These are phyloP conservation scores for Chloropsis cyanopogon DNA, from an alignment of 2,113 vertebrate genomes.

Conservation along the genomic window DNA sequence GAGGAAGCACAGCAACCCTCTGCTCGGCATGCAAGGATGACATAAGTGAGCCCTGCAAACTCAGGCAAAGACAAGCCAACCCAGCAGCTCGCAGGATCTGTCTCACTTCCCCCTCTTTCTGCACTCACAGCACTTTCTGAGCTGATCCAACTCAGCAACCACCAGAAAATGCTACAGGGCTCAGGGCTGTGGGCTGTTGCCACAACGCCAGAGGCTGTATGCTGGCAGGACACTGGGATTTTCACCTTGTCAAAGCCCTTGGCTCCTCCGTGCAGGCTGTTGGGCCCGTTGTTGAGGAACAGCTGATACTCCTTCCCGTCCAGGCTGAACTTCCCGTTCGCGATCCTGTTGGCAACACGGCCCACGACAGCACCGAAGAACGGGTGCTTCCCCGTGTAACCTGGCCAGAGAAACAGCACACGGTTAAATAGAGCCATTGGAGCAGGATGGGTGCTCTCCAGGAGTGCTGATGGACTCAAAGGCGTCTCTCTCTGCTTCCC, in stretches of 20 bases:
- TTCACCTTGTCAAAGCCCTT: conserved; percentile 90
- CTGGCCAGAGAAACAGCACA: conserved; percentile 55
- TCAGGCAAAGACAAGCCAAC: background rate
- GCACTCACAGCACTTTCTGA: background rate
- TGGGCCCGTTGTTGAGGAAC: conserved; percentile 85
- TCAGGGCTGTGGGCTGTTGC: background rate
- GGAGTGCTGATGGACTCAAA: background rate
- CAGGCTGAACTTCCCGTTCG: conserved; percentile 77
- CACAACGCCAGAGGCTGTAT: background rate
- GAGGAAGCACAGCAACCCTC: background rate
- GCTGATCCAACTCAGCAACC: background rate
- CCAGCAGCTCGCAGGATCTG: background rate
- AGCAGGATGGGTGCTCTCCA: background rate
- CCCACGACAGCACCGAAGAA: conserved; percentile 88
- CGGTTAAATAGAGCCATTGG: fast-evolving
- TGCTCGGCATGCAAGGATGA: background rate
- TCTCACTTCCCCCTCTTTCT: background rate
- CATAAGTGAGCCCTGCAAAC: background rate
- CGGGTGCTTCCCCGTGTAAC: conserved; percentile 82
- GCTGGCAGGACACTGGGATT: background rate
- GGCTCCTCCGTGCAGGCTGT: conserved; percentile 89
- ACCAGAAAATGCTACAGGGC: background rate
- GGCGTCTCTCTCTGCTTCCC: background rate
- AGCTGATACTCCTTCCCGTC: conserved; percentile 81
- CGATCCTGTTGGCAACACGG: conserved; percentile 91